Conservation (phyloP, 1,140 invertebrate genomes). For the Mamestra configurata region DNA sequence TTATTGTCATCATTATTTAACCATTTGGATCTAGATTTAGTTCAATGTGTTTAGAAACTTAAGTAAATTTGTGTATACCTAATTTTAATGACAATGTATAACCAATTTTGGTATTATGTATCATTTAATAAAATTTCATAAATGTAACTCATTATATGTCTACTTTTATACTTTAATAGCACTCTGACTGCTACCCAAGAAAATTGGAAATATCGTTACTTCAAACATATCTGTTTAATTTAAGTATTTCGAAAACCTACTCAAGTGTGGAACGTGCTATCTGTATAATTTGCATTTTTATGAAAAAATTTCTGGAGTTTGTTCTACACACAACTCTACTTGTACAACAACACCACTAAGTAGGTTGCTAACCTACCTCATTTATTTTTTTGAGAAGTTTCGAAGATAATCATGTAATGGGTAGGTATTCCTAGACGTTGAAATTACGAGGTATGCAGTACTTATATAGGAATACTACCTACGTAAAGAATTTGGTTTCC, state of each 20-base stretch:
- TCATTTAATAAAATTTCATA: constrained; percentile 20
- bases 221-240: constrained; percentile 47
- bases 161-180: constrained; percentile 4
- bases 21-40: constrained; percentile 25
- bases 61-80: constrained; percentile 17
- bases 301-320: neutral
- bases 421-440: neutral
- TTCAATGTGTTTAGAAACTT: constrained; percentile 33
- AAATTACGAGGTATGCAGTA: neutral
- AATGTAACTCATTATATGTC: constrained; percentile 14
- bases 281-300: neutral
- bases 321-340: neutral
- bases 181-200: constrained; percentile 24
- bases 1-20: constrained; percentile 36
- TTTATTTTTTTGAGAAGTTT: neutral
- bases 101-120: neutral
- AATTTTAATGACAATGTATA: constrained; percentile 12
- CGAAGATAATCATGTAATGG: too few relatives aligned
- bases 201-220: constrained; percentile 37
- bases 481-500: neutral
- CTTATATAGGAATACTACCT: neutral
- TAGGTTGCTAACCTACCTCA: too few relatives aligned
- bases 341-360: too few relatives aligned
- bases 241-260: constrained; percentile 39
- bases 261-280: constrained; percentile 29